phyloP scores from a whole-genome alignment of 2,113 vertebrate genomes.

The Stomatorhinus ivindoensis region DNA sequence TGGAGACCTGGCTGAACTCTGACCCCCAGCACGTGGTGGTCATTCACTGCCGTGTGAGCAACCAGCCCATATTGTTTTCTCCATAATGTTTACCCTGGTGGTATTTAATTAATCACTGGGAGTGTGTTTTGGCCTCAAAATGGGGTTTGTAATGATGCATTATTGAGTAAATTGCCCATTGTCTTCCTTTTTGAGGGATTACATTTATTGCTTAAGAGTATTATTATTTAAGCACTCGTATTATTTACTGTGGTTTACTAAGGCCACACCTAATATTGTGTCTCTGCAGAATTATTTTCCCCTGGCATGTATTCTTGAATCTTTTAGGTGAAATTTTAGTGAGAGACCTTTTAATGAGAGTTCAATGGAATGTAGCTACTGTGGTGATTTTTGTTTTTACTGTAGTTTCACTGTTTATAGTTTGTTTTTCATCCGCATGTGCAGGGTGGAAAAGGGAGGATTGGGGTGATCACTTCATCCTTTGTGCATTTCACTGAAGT shows the following conservation, averaged over 20 bases:
- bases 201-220: neutral
- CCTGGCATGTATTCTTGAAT: neutral
- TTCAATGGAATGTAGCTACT: neutral
- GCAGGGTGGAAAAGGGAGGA: constrained; percentile 87
- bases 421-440: constrained; percentile 26
- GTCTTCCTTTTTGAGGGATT: neutral
- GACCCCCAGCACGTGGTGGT: constrained; percentile 83
- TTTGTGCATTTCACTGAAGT: constrained; percentile 91
- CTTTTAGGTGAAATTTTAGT: neutral
- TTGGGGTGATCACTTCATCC: constrained; percentile 86
- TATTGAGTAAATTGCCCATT: neutral
- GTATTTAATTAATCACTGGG: neutral
- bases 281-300: neutral
- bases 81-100: neutral
- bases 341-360: neutral
- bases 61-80: neutral
- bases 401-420: no score
- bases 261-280: neutral
- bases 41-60: constrained; percentile 85
- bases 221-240: neutral
- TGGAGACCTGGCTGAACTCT: constrained; percentile 88
- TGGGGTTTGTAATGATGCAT: neutral
- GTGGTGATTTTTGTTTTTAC: neutral
- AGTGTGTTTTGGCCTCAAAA: neutral
- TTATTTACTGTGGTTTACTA: neutral